Conservation (phyloP, 2,888 invertebrate genomes). For the Trichacis sp. region DNA sequence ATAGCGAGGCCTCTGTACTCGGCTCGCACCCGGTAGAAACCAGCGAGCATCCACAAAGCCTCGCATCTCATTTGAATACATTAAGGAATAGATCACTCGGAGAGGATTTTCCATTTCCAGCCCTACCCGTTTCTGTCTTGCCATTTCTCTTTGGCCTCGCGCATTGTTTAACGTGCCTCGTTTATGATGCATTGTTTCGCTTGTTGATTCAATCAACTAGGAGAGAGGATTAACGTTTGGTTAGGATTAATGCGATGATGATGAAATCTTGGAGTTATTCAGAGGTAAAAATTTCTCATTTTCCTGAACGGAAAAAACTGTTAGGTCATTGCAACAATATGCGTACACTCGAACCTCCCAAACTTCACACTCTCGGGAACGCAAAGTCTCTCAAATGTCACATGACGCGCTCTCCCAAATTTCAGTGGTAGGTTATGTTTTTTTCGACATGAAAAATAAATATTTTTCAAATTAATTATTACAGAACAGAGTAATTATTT, state of each 20-base stretch:
- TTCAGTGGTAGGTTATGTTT: too few species aligned
- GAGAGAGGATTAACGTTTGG: not conserved
- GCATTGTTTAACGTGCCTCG: not conserved
- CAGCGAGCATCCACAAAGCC: conserved; percentile 44
- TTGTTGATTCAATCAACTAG: not conserved
- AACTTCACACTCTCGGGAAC: too few species aligned
- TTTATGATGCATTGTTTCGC: not conserved
- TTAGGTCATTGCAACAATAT: too few species aligned
- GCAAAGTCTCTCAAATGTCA: too few species aligned
- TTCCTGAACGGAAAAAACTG: too few species aligned
- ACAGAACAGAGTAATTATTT: too few species aligned
- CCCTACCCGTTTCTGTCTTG: not conserved
- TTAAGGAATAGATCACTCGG: conserved; percentile 49
- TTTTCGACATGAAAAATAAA: too few species aligned
- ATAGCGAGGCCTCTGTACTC: conserved; percentile 5
- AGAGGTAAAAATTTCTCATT: too few species aligned
- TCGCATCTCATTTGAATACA: conserved; percentile 55
- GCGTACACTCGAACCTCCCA: too few species aligned
- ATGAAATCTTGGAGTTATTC: too few species aligned
- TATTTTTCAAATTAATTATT: too few species aligned
- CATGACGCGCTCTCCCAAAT: too few species aligned
- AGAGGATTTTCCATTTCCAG: conserved; percentile 15
- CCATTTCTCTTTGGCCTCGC: not conserved
- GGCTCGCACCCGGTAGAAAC: conserved; percentile 21
- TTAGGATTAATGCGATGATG: not conserved